Base-by-base conservation (phyloP, 2,113 vertebrate species). In the Dolichallabes microphthalmus region DNA sequence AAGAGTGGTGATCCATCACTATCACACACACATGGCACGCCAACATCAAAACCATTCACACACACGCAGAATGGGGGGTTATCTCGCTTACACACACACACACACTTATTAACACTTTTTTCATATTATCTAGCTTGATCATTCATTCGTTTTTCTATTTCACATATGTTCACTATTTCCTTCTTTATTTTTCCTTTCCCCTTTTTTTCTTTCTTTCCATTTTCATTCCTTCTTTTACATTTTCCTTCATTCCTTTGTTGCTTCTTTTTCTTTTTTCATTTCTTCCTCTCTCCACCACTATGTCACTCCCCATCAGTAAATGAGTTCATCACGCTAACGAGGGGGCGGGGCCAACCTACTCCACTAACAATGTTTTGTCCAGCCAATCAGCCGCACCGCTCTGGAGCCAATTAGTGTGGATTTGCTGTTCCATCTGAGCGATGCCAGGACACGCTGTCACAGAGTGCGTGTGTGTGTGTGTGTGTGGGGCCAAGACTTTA, bases 1-100 rank as follows among this genome's bases (percentile, higher is more conserved):
- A 96, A 96, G 94, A 95, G 95, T 89, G 95, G 94, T 96, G 96
- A 99, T 99, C 96, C 95, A 96, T 99, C 98, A 98, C 94, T 93
- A 94, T 96, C 95, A 95, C 35, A 55, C 90, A 82, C 30, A 89
- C 88, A 66, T 58, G 52, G 76, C 60, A 74, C 85, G 84, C 86
- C 85, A 7, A 88, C 89, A 84, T 86, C 82, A 84, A 82, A 58
- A 86, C 63, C 50, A 78, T 80, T 80, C 32, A 50, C 17, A 27
- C 78, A 68, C 39, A 75, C 7, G 45, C 50, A 45, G 53, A 63
- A 50, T 57, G 39, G 19, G 50, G 22, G 25, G 52, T 79, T 81
- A 66, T 64, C 68, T 63, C 39, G 53, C 58, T 39, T 45, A 9
- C 77, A 11, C 74, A 53, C 82, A 63, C 82, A 63, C 75, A 45